These are phyloP conservation scores for Grallaria varia DNA, from an alignment of 2,113 vertebrate species.

Conservation along the genomic window DNA sequence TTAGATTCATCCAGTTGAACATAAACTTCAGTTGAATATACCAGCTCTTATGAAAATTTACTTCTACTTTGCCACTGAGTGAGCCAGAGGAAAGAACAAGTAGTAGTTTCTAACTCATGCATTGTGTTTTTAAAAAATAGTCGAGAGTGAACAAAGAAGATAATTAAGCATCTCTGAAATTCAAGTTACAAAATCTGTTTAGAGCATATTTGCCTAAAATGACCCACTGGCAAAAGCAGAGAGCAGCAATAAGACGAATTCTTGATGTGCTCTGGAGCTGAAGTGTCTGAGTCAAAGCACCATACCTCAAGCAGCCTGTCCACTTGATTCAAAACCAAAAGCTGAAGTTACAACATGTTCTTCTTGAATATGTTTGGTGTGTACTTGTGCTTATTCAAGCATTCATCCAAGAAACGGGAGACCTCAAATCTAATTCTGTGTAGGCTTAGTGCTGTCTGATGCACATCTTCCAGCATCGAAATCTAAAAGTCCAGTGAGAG, in stretches of 20 bases:
- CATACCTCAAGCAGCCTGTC: neutral
- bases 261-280: neutral
- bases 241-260: neutral
- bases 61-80: neutral
- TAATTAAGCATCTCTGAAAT: neutral
- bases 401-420: neutral
- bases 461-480: neutral
- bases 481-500: neutral
- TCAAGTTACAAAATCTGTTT: neutral
- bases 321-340: neutral
- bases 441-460: neutral
- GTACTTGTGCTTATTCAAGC: neutral
- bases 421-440: neutral
- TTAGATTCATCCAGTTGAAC: neutral
- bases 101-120: neutral
- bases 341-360: neutral
- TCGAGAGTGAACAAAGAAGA: neutral
- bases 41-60: neutral
- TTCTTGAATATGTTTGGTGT: neutral
- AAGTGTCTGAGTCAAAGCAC: neutral
- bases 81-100: neutral
- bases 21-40: neutral
- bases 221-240: neutral
- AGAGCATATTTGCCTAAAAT: neutral
- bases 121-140: neutral